These are phyloP conservation scores for Crocodylus rhombifer DNA, from an alignment of 2,797 vertebrate species.

Conservation along the genomic window DNA sequence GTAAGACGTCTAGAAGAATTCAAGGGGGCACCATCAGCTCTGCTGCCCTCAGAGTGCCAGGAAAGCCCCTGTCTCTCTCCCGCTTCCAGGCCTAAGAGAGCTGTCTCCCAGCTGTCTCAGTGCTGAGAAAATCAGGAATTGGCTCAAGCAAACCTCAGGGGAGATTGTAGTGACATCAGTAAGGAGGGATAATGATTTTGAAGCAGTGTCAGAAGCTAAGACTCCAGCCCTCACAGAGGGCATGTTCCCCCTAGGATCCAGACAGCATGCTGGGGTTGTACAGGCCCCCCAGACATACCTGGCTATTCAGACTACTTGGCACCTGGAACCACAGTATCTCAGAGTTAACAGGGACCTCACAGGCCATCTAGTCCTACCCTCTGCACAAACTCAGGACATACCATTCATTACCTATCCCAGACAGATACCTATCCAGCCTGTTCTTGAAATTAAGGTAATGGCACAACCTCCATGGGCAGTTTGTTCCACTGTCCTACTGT, in stretches of 20 bases:
- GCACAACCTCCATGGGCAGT: no score
- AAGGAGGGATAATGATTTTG: neutral
- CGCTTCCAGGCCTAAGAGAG: neutral
- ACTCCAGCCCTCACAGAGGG: neutral
- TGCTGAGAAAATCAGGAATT: neutral
- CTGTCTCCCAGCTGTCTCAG: neutral
- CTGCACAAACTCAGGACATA: no score
- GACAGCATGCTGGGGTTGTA: neutral
- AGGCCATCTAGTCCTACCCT: no score
- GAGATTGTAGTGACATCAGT: neutral
- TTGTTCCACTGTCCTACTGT: no score
- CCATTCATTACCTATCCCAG: no score
- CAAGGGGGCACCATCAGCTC: neutral
- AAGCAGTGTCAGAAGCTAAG: neutral
- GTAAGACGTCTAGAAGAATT: neutral
- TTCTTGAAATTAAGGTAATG: no score
- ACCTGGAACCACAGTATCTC: neutral
- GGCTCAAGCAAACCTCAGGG: neutral
- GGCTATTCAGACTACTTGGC: neutral
- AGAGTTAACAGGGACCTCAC: no score
- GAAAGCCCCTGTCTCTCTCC: neutral
- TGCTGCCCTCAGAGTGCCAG: neutral
- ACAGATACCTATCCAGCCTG: no score
- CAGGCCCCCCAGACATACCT: neutral
- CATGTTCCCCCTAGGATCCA: no score